Percentiles rank a stretch among this genome's conserved stretches.
Conservation (phyloP, 2,797 vertebrate species). For the Phrynocephalus forsythii region DNA sequence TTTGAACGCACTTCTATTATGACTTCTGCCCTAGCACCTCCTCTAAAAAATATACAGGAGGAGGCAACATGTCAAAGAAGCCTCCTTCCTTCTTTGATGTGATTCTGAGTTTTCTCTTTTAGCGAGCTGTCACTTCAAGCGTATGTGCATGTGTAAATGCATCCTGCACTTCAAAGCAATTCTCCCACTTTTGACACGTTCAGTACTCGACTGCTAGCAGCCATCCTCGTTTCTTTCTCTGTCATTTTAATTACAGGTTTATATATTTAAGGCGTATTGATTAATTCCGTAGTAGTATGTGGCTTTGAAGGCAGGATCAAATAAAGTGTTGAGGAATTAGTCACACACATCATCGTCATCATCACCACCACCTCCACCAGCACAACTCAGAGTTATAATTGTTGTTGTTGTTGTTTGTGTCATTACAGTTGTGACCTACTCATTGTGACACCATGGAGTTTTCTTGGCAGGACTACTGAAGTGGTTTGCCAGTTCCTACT, state of each 20-base stretch:
- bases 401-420: too few species aligned
- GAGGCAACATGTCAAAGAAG: neutral
- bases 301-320: neutral
- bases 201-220: neutral
- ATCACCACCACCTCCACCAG: too few species aligned
- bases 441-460: too few species aligned
- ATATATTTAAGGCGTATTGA: slow-evolving; percentile 20
- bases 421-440: too few species aligned
- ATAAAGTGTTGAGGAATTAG: neutral
- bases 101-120: slow-evolving; percentile 42
- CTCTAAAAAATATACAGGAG: neutral
- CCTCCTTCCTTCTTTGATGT: neutral
- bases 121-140: neutral
- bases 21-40: neutral
- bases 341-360: too few species aligned
- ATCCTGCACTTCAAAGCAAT: neutral
- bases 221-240: slow-evolving; percentile 6
- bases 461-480: too few species aligned
- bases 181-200: slow-evolving; percentile 15
- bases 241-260: slow-evolving; percentile 60
- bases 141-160: neutral
- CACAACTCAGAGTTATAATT: fast-evolving
- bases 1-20: neutral
- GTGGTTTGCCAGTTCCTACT: too few species aligned
- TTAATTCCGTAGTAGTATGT: slow-evolving; percentile 38